phyloP scores from a whole-genome alignment of 2,888 invertebrate species.

The Ophion ventricosus region DNA sequence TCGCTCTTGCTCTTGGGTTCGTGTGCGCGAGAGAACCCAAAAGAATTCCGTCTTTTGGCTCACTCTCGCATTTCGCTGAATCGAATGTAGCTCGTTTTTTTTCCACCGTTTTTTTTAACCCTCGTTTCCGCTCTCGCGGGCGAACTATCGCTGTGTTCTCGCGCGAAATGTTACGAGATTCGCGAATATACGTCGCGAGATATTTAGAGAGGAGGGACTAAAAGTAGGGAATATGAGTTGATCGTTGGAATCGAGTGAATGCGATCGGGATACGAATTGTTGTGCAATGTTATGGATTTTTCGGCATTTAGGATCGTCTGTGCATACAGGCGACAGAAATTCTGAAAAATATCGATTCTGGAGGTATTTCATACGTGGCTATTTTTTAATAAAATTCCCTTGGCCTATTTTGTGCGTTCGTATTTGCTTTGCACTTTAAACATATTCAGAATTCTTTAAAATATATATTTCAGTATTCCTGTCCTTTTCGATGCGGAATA shows the following conservation, averaged over 20 bases:
- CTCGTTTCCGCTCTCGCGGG: constrained; percentile 26
- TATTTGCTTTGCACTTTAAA: too few relatives aligned
- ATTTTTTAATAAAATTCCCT: background rate
- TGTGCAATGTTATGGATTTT: too few relatives aligned
- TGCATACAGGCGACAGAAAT: too few relatives aligned
- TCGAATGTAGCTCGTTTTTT: constrained; percentile 55
- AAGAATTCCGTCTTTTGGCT: constrained; percentile 41
- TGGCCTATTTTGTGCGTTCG: too few relatives aligned
- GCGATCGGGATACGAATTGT: too few relatives aligned
- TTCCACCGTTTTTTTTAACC: constrained; percentile 6
- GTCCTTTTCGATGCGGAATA: too few relatives aligned
- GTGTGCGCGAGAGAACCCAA: background rate
- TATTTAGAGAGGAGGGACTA: background rate
- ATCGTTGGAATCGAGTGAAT: too few relatives aligned
- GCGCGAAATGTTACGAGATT: background rate
- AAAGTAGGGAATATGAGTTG: background rate
- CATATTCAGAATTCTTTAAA: too few relatives aligned
- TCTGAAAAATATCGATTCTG: background rate
- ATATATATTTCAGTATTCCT: too few relatives aligned
- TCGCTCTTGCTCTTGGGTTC: too few relatives aligned
- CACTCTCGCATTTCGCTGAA: constrained; percentile 27
- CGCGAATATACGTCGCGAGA: background rate
- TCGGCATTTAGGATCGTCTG: too few relatives aligned
- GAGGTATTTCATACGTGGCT: background rate
- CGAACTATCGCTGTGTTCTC: constrained; percentile 19